Evolutionary conservation across 2,113 vertebrate genomes (phyloP), one percentile per base, ranked within the genome.

Genomic region (Macroglossus sobrinus): DNA sequence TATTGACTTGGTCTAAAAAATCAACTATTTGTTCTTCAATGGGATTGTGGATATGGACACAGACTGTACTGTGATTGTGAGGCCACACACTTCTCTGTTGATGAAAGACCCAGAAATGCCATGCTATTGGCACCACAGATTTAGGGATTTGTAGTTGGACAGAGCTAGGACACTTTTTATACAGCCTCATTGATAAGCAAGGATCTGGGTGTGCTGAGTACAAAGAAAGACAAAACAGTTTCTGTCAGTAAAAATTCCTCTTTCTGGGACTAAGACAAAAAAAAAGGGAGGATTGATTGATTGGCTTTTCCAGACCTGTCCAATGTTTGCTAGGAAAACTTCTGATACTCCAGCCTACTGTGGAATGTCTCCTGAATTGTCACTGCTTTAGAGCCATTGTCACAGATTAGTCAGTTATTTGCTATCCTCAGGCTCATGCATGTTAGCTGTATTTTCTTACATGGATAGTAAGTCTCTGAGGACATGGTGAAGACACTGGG

Each of bases 1-100:
- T 90, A 71, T 81, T 55, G 69, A 71, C n/a, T 86, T 86, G 33
- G 30, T 72, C 50, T 85, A 28, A 81, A 95, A 96, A 59, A 66
- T 75, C 30, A 81, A 75, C 30, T 69, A 30, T 91, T 81, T 78
- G n/a, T 84, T 94, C 81, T 85, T 38, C 33, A 61, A 26, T 2
- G 38, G 38, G 55, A 11, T n/a, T 81, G 53, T 72, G 43, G 53
- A 30, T 93, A 55, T 68, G 66, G 76, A 72, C 81, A 78, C 45
- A 81, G 26, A 59, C 87, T 61, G 2, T 13, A 53, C 50, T 61
- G 59, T 66, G 35, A 4, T 75, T 57, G 43, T 74, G 57, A 63
- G 86, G 33, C 47, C 55, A 84, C 26, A 68, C 26, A 84, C 30
- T 84, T 50, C 50, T 74, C 40, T 84, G 24, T 71, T 61, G 87